phyloP scores from a whole-genome alignment of 2,888 invertebrate genomes.

The Entomobrya proxima region DNA sequence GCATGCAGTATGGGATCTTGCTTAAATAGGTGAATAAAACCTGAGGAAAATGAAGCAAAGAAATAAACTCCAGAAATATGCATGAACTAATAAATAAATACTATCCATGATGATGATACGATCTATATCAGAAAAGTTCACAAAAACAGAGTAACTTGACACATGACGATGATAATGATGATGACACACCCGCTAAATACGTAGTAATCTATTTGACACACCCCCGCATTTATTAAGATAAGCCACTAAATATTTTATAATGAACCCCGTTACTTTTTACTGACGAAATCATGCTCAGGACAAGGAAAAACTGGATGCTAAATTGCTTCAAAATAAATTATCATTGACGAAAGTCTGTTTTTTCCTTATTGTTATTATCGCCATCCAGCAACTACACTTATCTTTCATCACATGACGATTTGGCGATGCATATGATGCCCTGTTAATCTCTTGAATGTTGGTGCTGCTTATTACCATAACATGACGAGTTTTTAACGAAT shows the following conservation, averaged over 20 bases:
- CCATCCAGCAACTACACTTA: too few relatives aligned
- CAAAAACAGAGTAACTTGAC: not conserved
- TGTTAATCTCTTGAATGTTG: not conserved
- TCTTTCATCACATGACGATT: conserved; percentile 18
- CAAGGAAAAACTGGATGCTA: too few relatives aligned
- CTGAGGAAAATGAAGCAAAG: not conserved
- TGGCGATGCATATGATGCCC: not conserved
- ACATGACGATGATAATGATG: not conserved
- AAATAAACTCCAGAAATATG: not conserved
- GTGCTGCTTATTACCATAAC: not conserved
- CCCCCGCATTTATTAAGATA: conserved; percentile 30
- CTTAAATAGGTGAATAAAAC: too few relatives aligned
- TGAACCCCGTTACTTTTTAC: not conserved
- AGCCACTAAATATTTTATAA: conserved; percentile 13
- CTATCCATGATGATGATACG: not conserved
- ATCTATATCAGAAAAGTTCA: not conserved
- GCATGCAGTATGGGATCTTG: not conserved
- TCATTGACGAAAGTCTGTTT: too few relatives aligned
- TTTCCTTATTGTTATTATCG: too few relatives aligned
- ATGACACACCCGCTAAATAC: conserved; percentile 51
- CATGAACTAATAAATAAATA: too few relatives aligned
- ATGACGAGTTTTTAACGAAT: conserved; percentile 2
- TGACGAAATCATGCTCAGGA: not conserved
- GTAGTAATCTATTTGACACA: conserved; percentile 11
- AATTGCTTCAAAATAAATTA: too few relatives aligned